Evolutionary conservation across 2,113 vertebrate species (phyloP), one percentile per base, ranked within the genome.

Genomic region (Oryzias curvinotus): DNA sequence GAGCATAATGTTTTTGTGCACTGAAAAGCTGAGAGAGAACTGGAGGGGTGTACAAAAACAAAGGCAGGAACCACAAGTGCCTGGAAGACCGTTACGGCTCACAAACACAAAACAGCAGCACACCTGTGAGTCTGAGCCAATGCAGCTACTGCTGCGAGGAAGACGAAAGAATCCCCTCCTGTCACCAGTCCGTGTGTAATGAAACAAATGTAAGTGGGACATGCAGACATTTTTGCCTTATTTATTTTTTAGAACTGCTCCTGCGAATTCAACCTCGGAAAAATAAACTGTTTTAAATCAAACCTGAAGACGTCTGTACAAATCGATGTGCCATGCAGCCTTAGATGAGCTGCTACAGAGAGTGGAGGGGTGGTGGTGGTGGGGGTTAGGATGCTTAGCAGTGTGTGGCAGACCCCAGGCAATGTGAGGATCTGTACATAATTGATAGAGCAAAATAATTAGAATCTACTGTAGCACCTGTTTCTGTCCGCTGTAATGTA

Each of bases 391-490:
- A 76, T 77, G 79, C 61, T 63, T 79, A 82, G 68, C 63, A 66
- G 77, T 73, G 80, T 63, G 83, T 74, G 69, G 52, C 65, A 74
- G 65, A 88, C 90, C 83, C 75, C 58, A 26, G 87, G 89, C 83
- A 76, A 81, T 87, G 82, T 62, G 76, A 62, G 77, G 71, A 75
- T 88, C 75, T 82, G 68, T 77, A 77, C 85, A 87, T 91, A 90
- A 92, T 91, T 91, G 88, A 91, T 91, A 81, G 90, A 90, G 84
- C 70, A 85, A 86, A 85, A 85, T 92, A 87, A 91, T 92, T 90
- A 89, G 77, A 84, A 83, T 83, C 81, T 80, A 86, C 61, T 57
- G 65, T 53, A 85, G 81, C 91, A 92, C 90, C 91, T 92, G 91
- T 92, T 90, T 89, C 88, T 77, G 80, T 88, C 78, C 84, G 56